A percentile compares a stretch with the other conserved stretches of the same genome.
Evolutionary conservation across 2,888 invertebrate genomes (phyloP).

Genomic region (Heliconius ismenius): DNA sequence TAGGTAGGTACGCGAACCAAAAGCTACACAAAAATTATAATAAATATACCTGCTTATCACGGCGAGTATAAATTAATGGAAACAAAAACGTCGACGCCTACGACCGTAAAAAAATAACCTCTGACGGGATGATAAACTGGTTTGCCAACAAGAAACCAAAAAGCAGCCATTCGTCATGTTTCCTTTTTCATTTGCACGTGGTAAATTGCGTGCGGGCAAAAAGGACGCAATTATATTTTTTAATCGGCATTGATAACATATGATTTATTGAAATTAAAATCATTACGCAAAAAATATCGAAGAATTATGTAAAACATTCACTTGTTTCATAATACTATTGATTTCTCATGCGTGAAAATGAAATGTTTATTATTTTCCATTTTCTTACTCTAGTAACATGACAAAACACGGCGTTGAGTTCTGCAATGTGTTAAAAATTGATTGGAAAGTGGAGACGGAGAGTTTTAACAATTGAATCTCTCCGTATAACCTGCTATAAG

Average conservation of each 20-base stretch:
- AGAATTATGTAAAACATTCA: constrained; percentile 9
- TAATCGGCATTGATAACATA: constrained; percentile 3
- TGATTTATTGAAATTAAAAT: constrained; percentile 25
- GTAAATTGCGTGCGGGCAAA: constrained; percentile 43
- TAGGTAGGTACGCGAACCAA: background rate
- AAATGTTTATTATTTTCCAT: no score
- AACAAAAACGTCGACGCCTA: constrained; percentile 74
- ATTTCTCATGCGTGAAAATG: background rate
- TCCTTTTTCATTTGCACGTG: constrained; percentile 51
- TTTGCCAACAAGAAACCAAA: constrained; percentile 55
- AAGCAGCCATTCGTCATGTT: constrained; percentile 58
- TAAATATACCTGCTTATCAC: constrained; percentile 38
- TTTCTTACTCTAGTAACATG: background rate
- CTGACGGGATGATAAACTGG: constrained; percentile 76
- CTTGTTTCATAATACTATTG: background rate
- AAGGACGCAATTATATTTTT: constrained; percentile 36
- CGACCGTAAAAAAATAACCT: constrained; percentile 63
- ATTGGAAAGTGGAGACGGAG: background rate
- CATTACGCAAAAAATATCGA: constrained; percentile 19
- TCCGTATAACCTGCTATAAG: background rate
- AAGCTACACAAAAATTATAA: constrained; percentile 12
- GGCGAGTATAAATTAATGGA: constrained; percentile 61
- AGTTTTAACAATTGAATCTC: background rate
- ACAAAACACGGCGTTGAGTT: background rate
- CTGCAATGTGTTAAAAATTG: background rate